A percentile compares a stretch with the other conserved stretches of the same genome.
phyloP scores from a whole-genome alignment of 2,113 vertebrate genomes.

The Macquaria australasica region DNA sequence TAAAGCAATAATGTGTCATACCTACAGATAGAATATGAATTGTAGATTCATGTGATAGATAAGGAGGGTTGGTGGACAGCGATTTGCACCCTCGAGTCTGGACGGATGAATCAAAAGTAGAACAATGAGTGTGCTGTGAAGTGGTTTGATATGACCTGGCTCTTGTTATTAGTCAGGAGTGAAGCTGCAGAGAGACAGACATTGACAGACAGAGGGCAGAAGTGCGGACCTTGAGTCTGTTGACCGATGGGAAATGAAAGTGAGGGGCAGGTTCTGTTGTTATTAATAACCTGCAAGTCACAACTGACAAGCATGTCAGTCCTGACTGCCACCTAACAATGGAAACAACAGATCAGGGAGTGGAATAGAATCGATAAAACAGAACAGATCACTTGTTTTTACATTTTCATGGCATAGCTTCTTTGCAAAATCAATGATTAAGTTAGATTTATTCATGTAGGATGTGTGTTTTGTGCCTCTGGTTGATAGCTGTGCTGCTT shows the following conservation, averaged over 20 bases:
- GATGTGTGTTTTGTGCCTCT: neutral
- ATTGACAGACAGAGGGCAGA: slow-evolving; percentile 22
- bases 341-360: neutral
- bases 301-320: slow-evolving; percentile 19
- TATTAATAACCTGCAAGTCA: slow-evolving; percentile 63
- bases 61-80: neutral
- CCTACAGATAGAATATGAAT: neutral
- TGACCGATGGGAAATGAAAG: slow-evolving; percentile 57
- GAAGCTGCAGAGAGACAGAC: slow-evolving; percentile 14
- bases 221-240: slow-evolving; percentile 43
- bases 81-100: slow-evolving; percentile 4
- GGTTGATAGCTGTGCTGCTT: neutral
- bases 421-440: neutral
- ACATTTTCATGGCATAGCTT: neutral
- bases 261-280: slow-evolving; percentile 22
- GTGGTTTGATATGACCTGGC: slow-evolving; percentile 11
- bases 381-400: neutral
- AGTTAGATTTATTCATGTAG: neutral
- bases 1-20: neutral
- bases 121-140: slow-evolving; percentile 16
- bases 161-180: slow-evolving; percentile 29
- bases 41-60: neutral
- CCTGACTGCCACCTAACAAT: slow-evolving; percentile 29
- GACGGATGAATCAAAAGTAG: slow-evolving; percentile 38
- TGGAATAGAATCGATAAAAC: neutral